Conservation (phyloP, 2,797 vertebrate species). For the Poliocrania exsul region DNA sequence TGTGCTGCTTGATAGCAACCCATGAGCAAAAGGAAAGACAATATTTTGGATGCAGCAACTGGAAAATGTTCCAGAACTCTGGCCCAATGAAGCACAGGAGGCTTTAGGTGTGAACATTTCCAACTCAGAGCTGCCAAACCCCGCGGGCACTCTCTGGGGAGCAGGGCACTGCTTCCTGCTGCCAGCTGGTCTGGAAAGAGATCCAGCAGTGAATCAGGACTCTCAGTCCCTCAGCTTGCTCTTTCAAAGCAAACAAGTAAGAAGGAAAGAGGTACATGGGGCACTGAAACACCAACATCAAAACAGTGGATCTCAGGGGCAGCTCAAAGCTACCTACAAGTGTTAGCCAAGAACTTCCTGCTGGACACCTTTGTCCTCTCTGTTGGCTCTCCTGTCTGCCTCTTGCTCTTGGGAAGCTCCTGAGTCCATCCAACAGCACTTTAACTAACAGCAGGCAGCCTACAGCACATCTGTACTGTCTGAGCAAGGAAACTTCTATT, state of each 20-base stretch:
- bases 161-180: constrained; percentile 1
- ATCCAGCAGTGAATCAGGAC: neutral
- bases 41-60: neutral
- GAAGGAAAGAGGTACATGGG: neutral
- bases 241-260: neutral
- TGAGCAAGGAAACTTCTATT: neutral
- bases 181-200: constrained; percentile 1
- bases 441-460: neutral
- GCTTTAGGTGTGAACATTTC: neutral
- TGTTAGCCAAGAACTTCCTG: neutral
- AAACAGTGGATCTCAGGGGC: neutral
- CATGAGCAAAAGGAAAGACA: constrained; percentile 24
- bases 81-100: constrained; percentile 16
- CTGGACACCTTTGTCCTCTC: neutral
- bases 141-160: neutral
- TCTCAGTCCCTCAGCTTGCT: neutral
- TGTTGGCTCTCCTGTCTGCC: neutral
- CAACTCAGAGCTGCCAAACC: constrained; percentile 44
- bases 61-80: constrained; percentile 15
- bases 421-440: neutral
- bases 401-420: neutral
- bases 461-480: neutral
- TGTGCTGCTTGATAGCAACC: neutral
- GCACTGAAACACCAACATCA: neutral
- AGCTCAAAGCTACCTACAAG: neutral